phyloP scores from a whole-genome alignment of 1,140 invertebrate genomes.

The Ooceraea biroi region DNA sequence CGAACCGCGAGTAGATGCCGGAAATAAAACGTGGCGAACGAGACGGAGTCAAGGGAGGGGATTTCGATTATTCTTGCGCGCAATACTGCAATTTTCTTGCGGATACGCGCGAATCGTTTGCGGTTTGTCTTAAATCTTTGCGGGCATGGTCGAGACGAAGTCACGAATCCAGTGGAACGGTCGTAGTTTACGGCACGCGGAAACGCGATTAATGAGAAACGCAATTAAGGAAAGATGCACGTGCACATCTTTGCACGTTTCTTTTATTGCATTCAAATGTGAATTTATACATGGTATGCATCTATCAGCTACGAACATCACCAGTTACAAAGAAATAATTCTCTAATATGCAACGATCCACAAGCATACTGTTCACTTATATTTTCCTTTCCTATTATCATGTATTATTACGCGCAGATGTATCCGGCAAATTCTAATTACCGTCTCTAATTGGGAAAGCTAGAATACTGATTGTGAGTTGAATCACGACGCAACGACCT shows the following conservation, averaged over 20 bases:
- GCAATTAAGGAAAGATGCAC: neutral
- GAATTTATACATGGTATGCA: conserved; percentile 5
- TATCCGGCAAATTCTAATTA: neutral
- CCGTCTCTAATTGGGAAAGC: neutral
- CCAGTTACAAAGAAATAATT: neutral
- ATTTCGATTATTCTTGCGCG: conserved; percentile 52
- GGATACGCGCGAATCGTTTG: conserved; percentile 26
- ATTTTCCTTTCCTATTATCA: neutral
- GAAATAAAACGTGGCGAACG: conserved; percentile 50
- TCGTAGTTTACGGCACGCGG: neutral
- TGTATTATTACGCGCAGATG: neutral
- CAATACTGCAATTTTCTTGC: conserved; percentile 18
- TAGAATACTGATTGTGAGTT: neutral
- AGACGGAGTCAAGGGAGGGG: neutral
- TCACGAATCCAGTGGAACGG: neutral
- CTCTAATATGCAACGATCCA: neutral
- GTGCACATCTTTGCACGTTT: neutral
- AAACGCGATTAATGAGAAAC: neutral
- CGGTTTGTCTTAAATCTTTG: conserved; percentile 35
- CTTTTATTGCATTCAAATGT: neutral
- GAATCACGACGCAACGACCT: neutral
- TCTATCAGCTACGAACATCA: neutral
- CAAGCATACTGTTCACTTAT: neutral
- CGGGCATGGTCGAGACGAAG: neutral
- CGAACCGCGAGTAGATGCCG: conserved; percentile 39